Percentiles rank a stretch among this genome's conserved stretches.
Evolutionary conservation across 2,888 invertebrate species (phyloP).

Genomic region (Kuschelorhynchus macadamiae): DNA sequence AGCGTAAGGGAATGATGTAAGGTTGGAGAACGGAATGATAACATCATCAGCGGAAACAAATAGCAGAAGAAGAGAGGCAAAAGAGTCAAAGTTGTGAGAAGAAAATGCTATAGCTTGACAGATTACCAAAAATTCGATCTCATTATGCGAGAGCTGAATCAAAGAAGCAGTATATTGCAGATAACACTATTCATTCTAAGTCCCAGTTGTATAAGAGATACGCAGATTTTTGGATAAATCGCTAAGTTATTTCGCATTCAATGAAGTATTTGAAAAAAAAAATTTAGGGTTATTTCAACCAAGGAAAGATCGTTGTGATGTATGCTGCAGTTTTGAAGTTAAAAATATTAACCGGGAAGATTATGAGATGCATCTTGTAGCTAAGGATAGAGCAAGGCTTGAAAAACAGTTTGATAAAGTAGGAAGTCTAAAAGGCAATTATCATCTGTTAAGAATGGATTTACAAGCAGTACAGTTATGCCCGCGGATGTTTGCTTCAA

Average conservation of each 20-base stretch:
- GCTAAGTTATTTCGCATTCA: background rate
- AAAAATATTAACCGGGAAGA: conserved; percentile 7
- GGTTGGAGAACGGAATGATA: no score
- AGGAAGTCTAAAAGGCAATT: conserved; percentile 1
- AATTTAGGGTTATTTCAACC: conserved; percentile 13
- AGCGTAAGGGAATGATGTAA: no score
- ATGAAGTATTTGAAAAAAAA: conserved; percentile 8
- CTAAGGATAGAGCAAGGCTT: conserved; percentile 1
- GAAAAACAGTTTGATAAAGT: conserved; percentile 12
- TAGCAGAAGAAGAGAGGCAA: no score
- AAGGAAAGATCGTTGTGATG: background rate
- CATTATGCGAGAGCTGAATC: no score
- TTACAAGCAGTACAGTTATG: conserved; percentile 9
- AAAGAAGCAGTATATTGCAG: no score
- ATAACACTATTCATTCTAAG: no score
- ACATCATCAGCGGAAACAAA: no score
- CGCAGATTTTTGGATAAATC: background rate
- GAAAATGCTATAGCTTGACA: no score
- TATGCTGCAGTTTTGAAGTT: no score
- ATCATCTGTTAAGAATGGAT: conserved; percentile 8
- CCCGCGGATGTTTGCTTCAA: conserved; percentile 9
- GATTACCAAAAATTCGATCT: no score
- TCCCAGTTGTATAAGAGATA: conserved; percentile 3
- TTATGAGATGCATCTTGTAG: conserved; percentile 1
- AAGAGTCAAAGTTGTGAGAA: no score